phyloP scores from a whole-genome alignment of 2,797 vertebrate species.

The Loris lydekkerianus region DNA sequence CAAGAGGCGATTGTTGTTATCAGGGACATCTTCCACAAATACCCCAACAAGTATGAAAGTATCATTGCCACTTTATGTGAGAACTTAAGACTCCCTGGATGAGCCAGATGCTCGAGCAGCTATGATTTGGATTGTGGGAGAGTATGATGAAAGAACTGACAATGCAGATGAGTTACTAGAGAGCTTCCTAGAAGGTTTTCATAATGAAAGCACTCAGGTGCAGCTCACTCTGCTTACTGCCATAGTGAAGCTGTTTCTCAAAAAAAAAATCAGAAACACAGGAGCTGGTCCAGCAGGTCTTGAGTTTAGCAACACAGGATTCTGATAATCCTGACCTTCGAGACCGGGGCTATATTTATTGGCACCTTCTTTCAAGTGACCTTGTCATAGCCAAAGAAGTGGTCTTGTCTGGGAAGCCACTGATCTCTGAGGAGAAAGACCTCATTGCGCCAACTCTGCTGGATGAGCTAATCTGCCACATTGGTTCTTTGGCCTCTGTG shows the following conservation, averaged over 20 bases:
- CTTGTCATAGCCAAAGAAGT: slow-evolving; percentile 99
- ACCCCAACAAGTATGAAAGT: slow-evolving; percentile 94
- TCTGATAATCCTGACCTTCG: too few relatives aligned
- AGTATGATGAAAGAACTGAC: slow-evolving; percentile 98
- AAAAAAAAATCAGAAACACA: slow-evolving; percentile 99
- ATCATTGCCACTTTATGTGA: slow-evolving; percentile 99
- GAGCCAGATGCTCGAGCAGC: slow-evolving; percentile 98
- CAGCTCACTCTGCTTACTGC: slow-evolving; percentile 98
- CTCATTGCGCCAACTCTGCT: slow-evolving; percentile 97
- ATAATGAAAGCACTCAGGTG: slow-evolving; percentile 99
- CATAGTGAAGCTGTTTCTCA: slow-evolving; percentile 98
- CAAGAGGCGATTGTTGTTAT: slow-evolving; percentile 92
- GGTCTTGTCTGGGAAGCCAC: slow-evolving; percentile 97
- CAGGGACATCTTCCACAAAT: slow-evolving; percentile 92
- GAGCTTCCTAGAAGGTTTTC: slow-evolving; percentile 98
- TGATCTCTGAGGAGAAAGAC: slow-evolving; percentile 98
- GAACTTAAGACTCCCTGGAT: slow-evolving; percentile 97
- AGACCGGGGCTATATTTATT: too few relatives aligned
- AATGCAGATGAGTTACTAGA: slow-evolving; percentile 98
- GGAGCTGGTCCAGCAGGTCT: slow-evolving; percentile 98
- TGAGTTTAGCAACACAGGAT: slow-evolving; percentile 97
- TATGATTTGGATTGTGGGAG: slow-evolving; percentile 99
- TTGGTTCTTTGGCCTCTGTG: slow-evolving; percentile 96
- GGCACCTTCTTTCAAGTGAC: slow-evolving; percentile 88
- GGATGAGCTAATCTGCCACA: slow-evolving; percentile 98